These are phyloP conservation scores for Oscheius myriophilus DNA, from an alignment of 2,888 invertebrate species.

Conservation along the genomic window DNA sequence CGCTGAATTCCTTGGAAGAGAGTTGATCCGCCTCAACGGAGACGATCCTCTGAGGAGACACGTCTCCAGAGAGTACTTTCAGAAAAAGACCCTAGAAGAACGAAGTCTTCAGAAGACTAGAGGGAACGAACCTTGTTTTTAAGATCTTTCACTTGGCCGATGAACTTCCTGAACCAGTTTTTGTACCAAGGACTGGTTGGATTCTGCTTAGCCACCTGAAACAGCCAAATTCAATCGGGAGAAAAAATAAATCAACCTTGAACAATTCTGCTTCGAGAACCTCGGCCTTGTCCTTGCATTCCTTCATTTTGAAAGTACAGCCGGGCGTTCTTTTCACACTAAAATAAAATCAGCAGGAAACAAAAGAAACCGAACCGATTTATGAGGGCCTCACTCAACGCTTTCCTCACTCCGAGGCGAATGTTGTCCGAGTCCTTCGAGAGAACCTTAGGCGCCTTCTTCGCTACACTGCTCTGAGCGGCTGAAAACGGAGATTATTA, in stretches of 20 bases:
- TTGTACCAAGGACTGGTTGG: constrained; percentile 26
- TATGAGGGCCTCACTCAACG: constrained; percentile 27
- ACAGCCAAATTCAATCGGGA: neutral
- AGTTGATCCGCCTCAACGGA: constrained; percentile 4
- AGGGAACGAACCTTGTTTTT: constrained; percentile 31
- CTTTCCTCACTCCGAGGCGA: constrained; percentile 23
- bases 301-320: constrained; percentile 31
- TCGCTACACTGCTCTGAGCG: constrained; percentile 5
- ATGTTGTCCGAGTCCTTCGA: constrained; percentile 37
- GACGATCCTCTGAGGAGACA: neutral
- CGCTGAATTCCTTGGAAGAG: constrained; percentile 7
- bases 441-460: constrained; percentile 32
- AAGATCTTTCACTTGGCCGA: constrained; percentile 19
- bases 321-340: constrained; percentile 22
- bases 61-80: neutral
- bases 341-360: neutral
- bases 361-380: constrained; percentile 4
- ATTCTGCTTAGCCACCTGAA: constrained; percentile 18
- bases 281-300: constrained; percentile 31
- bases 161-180: constrained; percentile 29
- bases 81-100: constrained; percentile 11
- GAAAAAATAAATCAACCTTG: constrained; percentile 2
- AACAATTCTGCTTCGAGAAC: constrained; percentile 34
- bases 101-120: too few relatives aligned
- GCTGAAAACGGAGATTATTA: constrained; percentile 5